phyloP scores from a whole-genome alignment of 2,888 invertebrate genomes.

The Muschampia plurimacula region DNA sequence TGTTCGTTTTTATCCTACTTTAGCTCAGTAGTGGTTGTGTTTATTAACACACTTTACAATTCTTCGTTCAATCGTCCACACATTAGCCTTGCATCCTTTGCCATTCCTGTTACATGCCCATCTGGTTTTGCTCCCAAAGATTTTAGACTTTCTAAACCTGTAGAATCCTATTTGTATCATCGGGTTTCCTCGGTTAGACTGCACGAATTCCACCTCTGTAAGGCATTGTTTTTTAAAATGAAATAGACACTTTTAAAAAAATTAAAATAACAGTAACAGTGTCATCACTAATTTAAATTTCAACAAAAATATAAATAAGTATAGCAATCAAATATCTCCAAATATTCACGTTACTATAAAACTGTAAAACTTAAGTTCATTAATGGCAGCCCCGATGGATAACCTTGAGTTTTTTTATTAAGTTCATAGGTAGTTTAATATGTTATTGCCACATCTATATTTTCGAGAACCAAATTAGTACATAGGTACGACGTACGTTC shows the following conservation, averaged over 20 bases:
- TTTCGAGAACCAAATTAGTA: no score
- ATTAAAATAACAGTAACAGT: no score
- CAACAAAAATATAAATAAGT: no score
- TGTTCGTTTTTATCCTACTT: not conserved
- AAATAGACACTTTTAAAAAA: not conserved
- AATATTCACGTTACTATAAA: no score
- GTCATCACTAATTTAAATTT: no score
- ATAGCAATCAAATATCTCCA: no score
- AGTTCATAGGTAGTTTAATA: no score
- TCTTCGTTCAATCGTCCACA: conserved; percentile 51
- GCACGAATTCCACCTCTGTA: conserved; percentile 45
- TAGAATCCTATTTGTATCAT: conserved; percentile 51
- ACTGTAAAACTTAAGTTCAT: no score
- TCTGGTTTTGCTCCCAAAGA: conserved; percentile 37
- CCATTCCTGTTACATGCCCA: conserved; percentile 50
- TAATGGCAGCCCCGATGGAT: no score
- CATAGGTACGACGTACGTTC: no score
- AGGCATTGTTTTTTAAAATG: not conserved
- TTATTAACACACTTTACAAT: conserved; percentile 48
- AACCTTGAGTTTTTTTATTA: no score
- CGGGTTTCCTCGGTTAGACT: conserved; percentile 51
- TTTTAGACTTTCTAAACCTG: conserved; percentile 52
- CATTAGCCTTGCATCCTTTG: conserved; percentile 51
- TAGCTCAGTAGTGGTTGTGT: conserved; percentile 46
- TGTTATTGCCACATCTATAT: no score